Percentiles rank a stretch among this genome's conserved stretches.
Evolutionary conservation across 2,113 vertebrate genomes (phyloP).

Genomic region (Pachypanchax playfairii): DNA sequence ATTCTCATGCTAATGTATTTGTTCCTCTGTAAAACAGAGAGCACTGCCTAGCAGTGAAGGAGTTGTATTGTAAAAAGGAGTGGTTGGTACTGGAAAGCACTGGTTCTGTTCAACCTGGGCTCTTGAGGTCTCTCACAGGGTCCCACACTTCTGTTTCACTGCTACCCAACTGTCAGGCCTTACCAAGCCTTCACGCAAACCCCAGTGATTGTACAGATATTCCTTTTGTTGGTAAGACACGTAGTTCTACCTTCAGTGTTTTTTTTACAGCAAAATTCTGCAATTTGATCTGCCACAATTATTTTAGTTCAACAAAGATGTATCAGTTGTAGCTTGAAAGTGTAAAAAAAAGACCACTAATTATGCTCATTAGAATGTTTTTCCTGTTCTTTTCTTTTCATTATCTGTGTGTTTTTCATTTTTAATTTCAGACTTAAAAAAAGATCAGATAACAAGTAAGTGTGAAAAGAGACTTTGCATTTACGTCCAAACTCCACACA

Average conservation of each 20-base stretch:
- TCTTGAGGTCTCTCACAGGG: slow-evolving; percentile 69
- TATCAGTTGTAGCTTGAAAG: no score
- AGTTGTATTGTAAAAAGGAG: slow-evolving; percentile 94
- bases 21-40: slow-evolving; percentile 78
- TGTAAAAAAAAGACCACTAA: no score
- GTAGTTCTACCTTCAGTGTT: background rate
- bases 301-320: background rate
- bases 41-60: slow-evolving; percentile 93
- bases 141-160: slow-evolving; percentile 73
- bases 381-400: background rate
- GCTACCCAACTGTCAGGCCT: slow-evolving; percentile 85
- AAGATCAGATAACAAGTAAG: slow-evolving; percentile 93
- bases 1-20: background rate
- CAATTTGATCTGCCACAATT: background rate
- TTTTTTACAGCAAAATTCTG: no score
- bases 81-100: slow-evolving; percentile 85
- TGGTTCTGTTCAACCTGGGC: slow-evolving; percentile 46
- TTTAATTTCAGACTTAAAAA: slow-evolving; percentile 85
- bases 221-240: slow-evolving; percentile 87
- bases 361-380: background rate
- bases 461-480: slow-evolving; percentile 32
- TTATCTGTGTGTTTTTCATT: background rate
- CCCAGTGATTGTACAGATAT: slow-evolving; percentile 83
- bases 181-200: slow-evolving; percentile 86
- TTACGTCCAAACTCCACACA: background rate